Percentiles rank a stretch among this genome's conserved stretches.
Evolutionary conservation across 2,888 invertebrate genomes (phyloP).

Genomic region (Hartigia nigra): DNA sequence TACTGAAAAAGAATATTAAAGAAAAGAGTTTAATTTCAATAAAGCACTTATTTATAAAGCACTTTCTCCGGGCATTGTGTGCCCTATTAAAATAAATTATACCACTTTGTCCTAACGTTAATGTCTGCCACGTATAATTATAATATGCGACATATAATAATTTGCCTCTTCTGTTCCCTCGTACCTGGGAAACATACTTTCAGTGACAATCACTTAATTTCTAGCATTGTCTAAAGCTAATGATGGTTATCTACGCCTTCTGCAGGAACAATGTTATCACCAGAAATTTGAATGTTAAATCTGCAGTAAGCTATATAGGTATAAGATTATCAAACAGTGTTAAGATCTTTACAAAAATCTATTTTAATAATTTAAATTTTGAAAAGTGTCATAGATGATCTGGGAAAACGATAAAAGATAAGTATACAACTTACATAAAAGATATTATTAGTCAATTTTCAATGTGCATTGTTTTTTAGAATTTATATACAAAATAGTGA

Average conservation of each 20-base stretch:
- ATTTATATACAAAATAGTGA: neutral
- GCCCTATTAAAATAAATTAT: neutral
- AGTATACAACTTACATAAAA: neutral
- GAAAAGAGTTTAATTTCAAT: neutral
- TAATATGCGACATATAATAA: neutral
- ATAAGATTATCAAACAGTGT: too few relatives aligned
- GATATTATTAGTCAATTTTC: neutral
- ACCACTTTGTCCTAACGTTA: neutral
- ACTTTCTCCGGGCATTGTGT: neutral
- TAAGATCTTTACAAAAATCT: neutral
- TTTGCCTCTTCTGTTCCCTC: neutral
- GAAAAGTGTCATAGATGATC: neutral
- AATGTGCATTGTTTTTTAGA: neutral
- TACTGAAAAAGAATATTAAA: neutral
- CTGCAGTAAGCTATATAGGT: neutral
- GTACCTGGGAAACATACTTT: neutral
- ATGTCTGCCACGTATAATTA: neutral
- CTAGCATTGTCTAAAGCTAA: neutral
- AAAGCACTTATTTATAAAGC: neutral
- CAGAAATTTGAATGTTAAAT: neutral
- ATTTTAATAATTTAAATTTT: too few relatives aligned
- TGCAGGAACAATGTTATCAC: neutral
- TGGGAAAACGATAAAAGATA: neutral
- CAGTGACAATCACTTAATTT: neutral
- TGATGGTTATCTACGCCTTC: neutral